Evolutionary conservation across 2,797 vertebrate species (phyloP).

Genomic region (Tenualosa ilisha): DNA sequence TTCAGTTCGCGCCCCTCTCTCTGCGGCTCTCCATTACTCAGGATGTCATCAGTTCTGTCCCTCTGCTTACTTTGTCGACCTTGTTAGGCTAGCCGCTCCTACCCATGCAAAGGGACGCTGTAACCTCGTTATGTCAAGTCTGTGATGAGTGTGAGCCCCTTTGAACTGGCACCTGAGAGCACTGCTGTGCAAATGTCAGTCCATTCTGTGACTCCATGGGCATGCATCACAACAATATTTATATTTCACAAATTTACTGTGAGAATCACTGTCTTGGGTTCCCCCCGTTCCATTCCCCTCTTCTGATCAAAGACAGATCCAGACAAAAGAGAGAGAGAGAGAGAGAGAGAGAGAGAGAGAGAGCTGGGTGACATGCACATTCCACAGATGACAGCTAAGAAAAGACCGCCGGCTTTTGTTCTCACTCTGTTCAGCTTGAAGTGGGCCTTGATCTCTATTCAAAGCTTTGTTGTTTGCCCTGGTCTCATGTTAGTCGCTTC

Average conservation of each 20-base stretch:
- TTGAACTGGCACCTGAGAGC: not conserved
- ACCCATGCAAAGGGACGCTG: not conserved
- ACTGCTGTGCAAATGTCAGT: not conserved
- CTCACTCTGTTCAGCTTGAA: not conserved
- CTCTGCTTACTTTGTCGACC: conserved; percentile 18
- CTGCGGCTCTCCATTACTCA: conserved; percentile 30
- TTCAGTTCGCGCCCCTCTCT: conserved; percentile 16
- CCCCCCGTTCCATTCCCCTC: not conserved
- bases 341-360: not conserved
- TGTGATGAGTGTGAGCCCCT: conserved; percentile 27
- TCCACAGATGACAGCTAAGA: not conserved
- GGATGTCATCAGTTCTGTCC: conserved; percentile 47
- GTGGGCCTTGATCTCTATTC: conserved; percentile 7
- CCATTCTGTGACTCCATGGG: not conserved
- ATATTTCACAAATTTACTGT: conserved; percentile 8
- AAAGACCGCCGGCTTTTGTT: not conserved
- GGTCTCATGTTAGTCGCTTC: not conserved
- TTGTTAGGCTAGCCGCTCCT: conserved; percentile 24
- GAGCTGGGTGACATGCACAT: not conserved
- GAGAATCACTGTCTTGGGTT: not conserved
- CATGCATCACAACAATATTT: not conserved
- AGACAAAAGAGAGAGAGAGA: not conserved
- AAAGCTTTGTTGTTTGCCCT: not conserved
- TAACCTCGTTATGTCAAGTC: conserved; percentile 27
- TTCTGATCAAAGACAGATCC: not conserved